phyloP scores from a whole-genome alignment of 1,140 invertebrate genomes.

The Lordiphosa stackelbergi region DNA sequence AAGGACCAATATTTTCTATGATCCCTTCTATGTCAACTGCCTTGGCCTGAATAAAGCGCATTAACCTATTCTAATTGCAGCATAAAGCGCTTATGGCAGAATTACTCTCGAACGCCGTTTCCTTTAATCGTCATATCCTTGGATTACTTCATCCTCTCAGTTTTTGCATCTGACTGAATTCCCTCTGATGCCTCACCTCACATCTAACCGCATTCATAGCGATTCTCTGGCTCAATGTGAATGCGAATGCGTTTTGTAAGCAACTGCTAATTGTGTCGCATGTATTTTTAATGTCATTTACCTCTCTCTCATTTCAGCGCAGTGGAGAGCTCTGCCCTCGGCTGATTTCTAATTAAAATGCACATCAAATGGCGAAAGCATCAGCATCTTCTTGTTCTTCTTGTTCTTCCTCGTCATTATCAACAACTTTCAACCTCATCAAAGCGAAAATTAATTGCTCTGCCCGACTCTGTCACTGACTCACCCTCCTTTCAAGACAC shows the following conservation, averaged over 20 bases:
- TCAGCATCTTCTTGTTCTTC: slow-evolving; percentile 10
- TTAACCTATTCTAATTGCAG: too few relatives aligned
- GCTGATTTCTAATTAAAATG: slow-evolving; percentile 64
- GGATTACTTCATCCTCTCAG: too few relatives aligned
- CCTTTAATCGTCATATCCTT: too few relatives aligned
- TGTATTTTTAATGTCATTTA: slow-evolving; percentile 43
- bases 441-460: slow-evolving; percentile 65
- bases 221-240: slow-evolving; percentile 12
- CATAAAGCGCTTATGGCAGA: too few relatives aligned
- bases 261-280: slow-evolving; percentile 42
- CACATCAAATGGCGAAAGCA: slow-evolving; percentile 23
- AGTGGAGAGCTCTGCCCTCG: slow-evolving; percentile 3
- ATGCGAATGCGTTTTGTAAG: slow-evolving; percentile 28
- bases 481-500: slow-evolving; percentile 2
- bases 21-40: too few relatives aligned
- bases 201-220: slow-evolving; percentile 2
- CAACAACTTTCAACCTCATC: slow-evolving; percentile 43
- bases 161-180: not conserved
- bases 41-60: too few relatives aligned
- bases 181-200: too few relatives aligned
- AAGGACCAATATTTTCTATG: too few relatives aligned
- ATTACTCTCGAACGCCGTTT: too few relatives aligned
- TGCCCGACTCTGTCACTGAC: slow-evolving; percentile 28
- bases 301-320: slow-evolving; percentile 12
- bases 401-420: slow-evolving; percentile 27